phyloP scores from a whole-genome alignment of 2,113 vertebrate genomes.

The Colius striatus region DNA sequence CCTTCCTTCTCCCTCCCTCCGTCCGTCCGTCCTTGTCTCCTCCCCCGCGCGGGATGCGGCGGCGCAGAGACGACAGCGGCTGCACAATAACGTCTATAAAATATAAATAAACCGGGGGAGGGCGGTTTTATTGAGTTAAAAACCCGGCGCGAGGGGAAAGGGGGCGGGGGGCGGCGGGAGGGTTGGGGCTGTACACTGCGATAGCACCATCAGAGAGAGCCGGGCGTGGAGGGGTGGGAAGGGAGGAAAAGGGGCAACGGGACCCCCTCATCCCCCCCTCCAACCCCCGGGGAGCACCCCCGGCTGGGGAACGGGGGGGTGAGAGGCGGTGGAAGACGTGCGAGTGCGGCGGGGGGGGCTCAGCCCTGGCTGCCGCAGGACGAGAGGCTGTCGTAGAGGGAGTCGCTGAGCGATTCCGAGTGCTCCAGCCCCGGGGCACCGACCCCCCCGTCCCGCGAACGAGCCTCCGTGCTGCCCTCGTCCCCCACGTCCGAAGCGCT shows the following conservation, averaged over 20 bases:
- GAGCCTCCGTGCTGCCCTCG: conserved; percentile 83
- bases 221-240: too few relatives aligned
- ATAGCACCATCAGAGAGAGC: conserved; percentile 65
- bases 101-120: conserved; percentile 61
- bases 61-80: neutral
- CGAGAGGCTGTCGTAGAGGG: conserved; percentile 93
- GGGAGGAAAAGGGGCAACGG: neutral
- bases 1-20: neutral
- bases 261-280: neutral
- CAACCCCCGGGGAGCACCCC: neutral
- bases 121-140: conserved; percentile 29
- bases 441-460: conserved; percentile 81
- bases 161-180: too few relatives aligned
- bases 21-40: neutral
- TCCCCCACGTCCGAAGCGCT: conserved; percentile 88
- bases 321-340: neutral
- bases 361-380: conserved; percentile 96
- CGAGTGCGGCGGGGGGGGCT: neutral
- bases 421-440: conserved; percentile 88
- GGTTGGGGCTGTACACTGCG: conserved; percentile 54
- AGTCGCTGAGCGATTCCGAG: conserved; percentile 93
- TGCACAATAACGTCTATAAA: conserved; percentile 3
- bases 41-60: too few relatives aligned
- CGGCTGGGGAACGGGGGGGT: neutral
- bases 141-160: neutral